Conservation (phyloP, 2,888 invertebrate species). For the Cyrtodaria siliqua region DNA sequence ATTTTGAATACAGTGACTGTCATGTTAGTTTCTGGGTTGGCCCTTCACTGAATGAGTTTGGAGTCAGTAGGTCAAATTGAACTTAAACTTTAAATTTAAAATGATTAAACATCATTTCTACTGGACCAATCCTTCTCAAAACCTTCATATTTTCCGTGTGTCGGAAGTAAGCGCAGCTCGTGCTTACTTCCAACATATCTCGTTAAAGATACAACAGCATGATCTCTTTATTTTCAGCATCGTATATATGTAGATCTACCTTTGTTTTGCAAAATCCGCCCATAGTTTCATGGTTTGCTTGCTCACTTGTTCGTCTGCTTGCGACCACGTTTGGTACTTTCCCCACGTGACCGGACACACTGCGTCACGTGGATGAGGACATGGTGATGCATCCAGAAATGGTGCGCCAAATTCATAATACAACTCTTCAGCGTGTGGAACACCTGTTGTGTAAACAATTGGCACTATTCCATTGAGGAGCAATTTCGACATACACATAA, state of each 20-base stretch:
- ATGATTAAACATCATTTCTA: no score
- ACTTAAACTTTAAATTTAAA: no score
- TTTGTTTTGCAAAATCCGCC: conserved; percentile 53
- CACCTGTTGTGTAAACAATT: conserved; percentile 60
- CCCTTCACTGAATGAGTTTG: no score
- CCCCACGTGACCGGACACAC: conserved; percentile 57
- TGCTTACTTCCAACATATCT: no score
- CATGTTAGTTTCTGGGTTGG: no score
- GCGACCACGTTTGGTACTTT: conserved; percentile 52
- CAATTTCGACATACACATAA: no score
- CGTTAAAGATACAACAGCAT: background rate
- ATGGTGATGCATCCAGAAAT: conserved; percentile 44
- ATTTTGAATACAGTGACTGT: no score
- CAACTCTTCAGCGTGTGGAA: conserved; percentile 65
- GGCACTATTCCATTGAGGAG: no score
- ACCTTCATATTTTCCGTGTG: no score
- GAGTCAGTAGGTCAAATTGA: no score
- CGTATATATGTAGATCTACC: conserved; percentile 19
- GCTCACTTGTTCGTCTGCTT: conserved; percentile 45
- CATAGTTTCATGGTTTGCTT: conserved; percentile 47
- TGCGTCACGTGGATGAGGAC: conserved; percentile 36
- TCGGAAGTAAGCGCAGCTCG: no score
- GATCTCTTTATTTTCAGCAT: background rate
- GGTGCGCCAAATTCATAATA: conserved; percentile 68
- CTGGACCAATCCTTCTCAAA: no score